Evolutionary conservation across 2,797 vertebrate genomes (phyloP), one percentile per base, ranked within the genome.

Genomic region (Sarcoramphus papa): DNA sequence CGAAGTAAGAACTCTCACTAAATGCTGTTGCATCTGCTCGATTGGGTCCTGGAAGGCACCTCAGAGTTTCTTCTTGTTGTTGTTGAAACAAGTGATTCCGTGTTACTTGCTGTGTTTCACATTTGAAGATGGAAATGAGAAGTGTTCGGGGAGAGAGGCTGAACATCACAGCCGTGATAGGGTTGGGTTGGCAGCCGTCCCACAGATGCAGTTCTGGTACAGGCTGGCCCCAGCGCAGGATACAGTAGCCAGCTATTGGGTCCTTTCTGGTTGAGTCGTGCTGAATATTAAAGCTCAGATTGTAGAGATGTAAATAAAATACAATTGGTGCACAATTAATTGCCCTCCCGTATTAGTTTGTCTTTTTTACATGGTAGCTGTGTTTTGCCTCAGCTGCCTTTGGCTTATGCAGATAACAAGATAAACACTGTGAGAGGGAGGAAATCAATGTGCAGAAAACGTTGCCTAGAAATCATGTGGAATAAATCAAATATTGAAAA

Each of bases 151-250:
- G 43, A 25, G 59, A 67, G 64, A 56, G 63, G 23, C 6, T 9
- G 20, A 5, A 1, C 0, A 1, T 28, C 6, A 2, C 7, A 45
- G 41, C 31, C 1, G 0, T 0, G 4, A 2, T 2, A 2, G 21
- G 27, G 10, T 3, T 3, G 22, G 35, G 28, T 10, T 18, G 7
- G 9, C 5, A 3, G 50, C 73, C 21, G 51, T 12, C 43, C 45
- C 23, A 0, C 7, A 6, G 19, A 2, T 5, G 51, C 3, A 1
- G 6, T 10, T 15, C 43, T 13, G 27, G 47, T 25, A 14, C 30
- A 40, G 47, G 14, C 21, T 7, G 33, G 56, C 43, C 41, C 45
- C 33, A 10, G 35, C 1, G 0, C 21, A 22, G 50, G 2, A 18
- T 8, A 8, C 10, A 20, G 65, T 4, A 50, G 28, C 35, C 53